Evolutionary conservation across 2,113 vertebrate genomes (phyloP).

Genomic region (Pimephales promelas): DNA sequence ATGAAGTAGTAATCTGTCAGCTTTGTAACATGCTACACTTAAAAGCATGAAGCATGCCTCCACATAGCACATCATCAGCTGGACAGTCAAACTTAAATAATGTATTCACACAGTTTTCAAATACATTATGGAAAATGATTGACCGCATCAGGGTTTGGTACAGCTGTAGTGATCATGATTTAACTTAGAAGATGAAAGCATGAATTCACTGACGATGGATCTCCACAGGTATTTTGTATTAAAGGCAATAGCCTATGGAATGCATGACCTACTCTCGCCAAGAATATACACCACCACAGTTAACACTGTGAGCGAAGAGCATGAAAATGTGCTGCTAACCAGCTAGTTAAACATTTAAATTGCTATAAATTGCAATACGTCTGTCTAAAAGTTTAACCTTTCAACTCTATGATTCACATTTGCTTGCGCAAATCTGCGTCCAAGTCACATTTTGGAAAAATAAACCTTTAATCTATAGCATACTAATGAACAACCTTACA

Average conservation of each 20-base stretch:
- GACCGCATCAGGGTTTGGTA: background rate
- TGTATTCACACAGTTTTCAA: background rate
- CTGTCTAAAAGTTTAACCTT: background rate
- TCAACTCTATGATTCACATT: slow-evolving; percentile 11
- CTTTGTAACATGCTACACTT: background rate
- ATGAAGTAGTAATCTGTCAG: slow-evolving; percentile 25
- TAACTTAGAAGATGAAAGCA: background rate
- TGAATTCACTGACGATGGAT: background rate
- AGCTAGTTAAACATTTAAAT: background rate
- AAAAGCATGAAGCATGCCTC: slow-evolving; percentile 1
- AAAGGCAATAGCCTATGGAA: background rate
- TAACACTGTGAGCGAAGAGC: background rate
- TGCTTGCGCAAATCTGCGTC: background rate
- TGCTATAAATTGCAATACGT: slow-evolving; percentile 3
- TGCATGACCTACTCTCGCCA: background rate
- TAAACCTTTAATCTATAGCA: background rate
- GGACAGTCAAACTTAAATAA: slow-evolving; percentile 30
- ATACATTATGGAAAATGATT: background rate
- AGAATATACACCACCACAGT: background rate
- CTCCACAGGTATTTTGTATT: slow-evolving; percentile 21
- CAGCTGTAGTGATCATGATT: slow-evolving; percentile 1
- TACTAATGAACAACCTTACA: background rate
- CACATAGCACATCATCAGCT: background rate
- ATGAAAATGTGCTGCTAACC: background rate
- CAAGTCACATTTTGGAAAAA: slow-evolving; percentile 14